Base-by-base conservation (phyloP, 1,140 invertebrate species). In the Drosophila athabasca region DNA sequence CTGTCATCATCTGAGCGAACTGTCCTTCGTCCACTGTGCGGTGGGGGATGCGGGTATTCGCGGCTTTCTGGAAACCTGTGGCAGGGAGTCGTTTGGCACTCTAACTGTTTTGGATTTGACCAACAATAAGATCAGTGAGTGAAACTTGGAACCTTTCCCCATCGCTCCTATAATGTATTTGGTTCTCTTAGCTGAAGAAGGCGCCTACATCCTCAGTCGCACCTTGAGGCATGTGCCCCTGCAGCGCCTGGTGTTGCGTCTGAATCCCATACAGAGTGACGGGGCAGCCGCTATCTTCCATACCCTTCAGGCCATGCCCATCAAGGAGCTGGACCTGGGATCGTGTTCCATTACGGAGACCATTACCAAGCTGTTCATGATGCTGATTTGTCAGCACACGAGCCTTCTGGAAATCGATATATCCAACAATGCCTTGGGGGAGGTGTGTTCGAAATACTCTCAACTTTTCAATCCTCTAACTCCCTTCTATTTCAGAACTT, bases 101-200 rank as follows among this genome's bases (percentile, higher is more conserved):
- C 66, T 92, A 0, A 90, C 79, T 8, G 45, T 73, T 5, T 75
- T 92, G 1, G 80, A 91, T 53, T 64, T 92, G 53, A 90, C 81
- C 17, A 92, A 92, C 61, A 92, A 92, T 62, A 79, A 77, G 59
- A 92, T 92, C 6, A 79, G 92, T 92, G 45, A 46, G 84, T 51
- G 4, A 26, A 22, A 3, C 17, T 0, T 13, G 9, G 2, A 6
- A 26, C 35, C 13, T 26, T 2, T 13, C n/a, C 22, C 9, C 7
- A n/a, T 11, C 4, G 9, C 11, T 13, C 11, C 11, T 11, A 2
- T 0, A 4, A 24, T n/a, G 7, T 7, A 31, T 0, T 43, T 9
- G 2, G 19, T 6, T n/a, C 19, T 31, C 39, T 3, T 48, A 91
- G 90, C 89, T 1, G 87, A 90, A 26, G 90, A 92, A n/a, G 84